Evolutionary conservation across 2,113 vertebrate species (phyloP), one percentile per base, ranked within the genome.

Genomic region (Phaetusa simplex): DNA sequence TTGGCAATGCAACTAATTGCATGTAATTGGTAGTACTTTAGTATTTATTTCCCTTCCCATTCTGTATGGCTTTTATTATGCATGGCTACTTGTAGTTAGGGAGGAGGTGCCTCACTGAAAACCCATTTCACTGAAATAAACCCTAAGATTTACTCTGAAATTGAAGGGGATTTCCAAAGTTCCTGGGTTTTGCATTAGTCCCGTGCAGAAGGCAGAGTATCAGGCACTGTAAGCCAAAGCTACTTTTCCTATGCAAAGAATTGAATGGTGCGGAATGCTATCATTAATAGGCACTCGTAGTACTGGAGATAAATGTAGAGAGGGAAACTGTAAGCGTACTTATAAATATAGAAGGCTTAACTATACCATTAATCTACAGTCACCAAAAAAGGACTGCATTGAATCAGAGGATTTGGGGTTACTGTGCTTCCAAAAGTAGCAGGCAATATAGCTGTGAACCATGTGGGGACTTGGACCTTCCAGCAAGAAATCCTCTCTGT

Each of bases 31-130:
- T 66, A 82, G 81, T 85, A 84, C 73, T 82, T 88, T 59, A 74
- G 58, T 84, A 91, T 88, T 94, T 96, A 90, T 95, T 95, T 95
- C 49, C 58, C 50, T 95, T 90, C 58, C 45, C n/a, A 24, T 93
- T 91, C 82, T 82, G 9, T 88, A 80, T 6, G 3, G 45, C 53
- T 94, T 91, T 91, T 93, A 70, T 94, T 90, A 90, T 91, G 52
- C 27, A 55, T 79, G 93, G 61, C 78, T 95, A 93, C 95, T 95
- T 93, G 66, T 73, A 76, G 49, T 86, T 91, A 66, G 65, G 61
- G 49, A 82, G 77, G 62, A 94, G 34, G 29, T 93, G n/a, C 53
- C 77, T 80, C 34, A n/a, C 70, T 76, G 42, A 89, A 97, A 97
- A 91, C 27, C 43, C 52, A 36, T 90, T 96, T 91, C 62, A 77